These are phyloP conservation scores for Schizopygopsis malacanthus DNA, from an alignment of 2,797 vertebrate genomes.

Conservation along the genomic window DNA sequence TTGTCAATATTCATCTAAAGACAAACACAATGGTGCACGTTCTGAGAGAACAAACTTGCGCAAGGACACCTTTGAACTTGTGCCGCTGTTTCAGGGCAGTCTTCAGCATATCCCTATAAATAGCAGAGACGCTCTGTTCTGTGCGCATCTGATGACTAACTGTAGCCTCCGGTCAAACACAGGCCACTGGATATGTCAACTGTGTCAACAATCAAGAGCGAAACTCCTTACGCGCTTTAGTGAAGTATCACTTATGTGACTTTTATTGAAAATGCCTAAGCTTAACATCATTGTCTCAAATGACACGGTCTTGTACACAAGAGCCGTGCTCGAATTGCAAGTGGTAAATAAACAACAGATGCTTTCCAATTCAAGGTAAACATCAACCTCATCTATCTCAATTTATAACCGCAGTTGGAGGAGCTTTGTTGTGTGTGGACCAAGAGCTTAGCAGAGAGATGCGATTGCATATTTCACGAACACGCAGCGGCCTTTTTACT, in stretches of 20 bases:
- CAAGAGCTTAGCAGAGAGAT: constrained; percentile 28
- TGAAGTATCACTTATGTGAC: constrained; percentile 3
- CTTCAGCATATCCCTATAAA: constrained; percentile 21
- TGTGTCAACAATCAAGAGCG: constrained; percentile 16
- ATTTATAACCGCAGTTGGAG: background rate
- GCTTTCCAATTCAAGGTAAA: constrained; percentile 31
- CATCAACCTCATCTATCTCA: constrained; percentile 30
- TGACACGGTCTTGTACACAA: background rate
- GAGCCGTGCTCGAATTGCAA: constrained; percentile 8
- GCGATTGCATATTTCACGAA: background rate
- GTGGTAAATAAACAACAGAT: constrained; percentile 34
- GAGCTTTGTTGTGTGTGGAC: constrained; percentile 30
- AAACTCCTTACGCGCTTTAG: background rate
- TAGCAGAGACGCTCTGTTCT: background rate
- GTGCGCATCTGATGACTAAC: constrained; percentile 25
- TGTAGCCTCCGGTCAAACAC: constrained; percentile 1
- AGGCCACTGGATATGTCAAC: constrained; percentile 25
- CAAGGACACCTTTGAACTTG: background rate
- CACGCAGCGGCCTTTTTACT: background rate
- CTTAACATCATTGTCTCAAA: constrained; percentile 6
- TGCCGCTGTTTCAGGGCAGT: constrained; percentile 7
- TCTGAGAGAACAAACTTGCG: constrained; percentile 12
- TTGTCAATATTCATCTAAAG: background rate
- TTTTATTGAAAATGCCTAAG: background rate
- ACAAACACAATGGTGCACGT: background rate